Conservation (phyloP, 2,797 vertebrate genomes). For the Vultur gryphus region DNA sequence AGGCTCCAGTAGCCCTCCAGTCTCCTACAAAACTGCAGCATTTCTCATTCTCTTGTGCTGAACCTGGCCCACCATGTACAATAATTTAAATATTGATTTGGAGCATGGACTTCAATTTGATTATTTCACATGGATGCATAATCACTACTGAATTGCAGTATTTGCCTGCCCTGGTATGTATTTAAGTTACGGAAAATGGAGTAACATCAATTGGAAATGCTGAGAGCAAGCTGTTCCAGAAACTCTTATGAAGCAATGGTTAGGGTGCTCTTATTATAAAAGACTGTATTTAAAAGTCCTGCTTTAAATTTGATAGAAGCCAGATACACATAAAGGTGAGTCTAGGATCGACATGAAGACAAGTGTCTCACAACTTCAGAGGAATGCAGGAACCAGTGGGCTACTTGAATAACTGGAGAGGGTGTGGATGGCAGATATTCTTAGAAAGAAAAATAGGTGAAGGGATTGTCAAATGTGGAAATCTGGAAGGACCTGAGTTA, state of each 20-base stretch:
- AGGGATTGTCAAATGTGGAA: neutral
- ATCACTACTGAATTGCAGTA: neutral
- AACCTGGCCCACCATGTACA: neutral
- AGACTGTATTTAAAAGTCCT: neutral
- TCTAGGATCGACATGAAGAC: neutral
- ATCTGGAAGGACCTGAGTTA: neutral
- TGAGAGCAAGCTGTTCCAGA: neutral
- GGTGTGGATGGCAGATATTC: neutral
- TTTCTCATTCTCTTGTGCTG: neutral
- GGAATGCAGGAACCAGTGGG: neutral
- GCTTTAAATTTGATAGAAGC: neutral
- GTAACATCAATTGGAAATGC: neutral
- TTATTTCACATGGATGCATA: neutral
- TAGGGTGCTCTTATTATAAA: neutral
- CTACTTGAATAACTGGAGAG: neutral
- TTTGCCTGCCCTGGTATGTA: neutral
- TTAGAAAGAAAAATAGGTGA: neutral
- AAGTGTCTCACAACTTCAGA: neutral
- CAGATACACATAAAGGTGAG: neutral
- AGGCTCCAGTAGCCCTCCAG: neutral
- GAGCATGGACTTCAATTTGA: neutral
- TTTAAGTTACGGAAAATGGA: neutral
- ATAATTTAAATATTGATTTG: neutral
- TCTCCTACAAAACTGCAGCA: neutral
- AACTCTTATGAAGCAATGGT: neutral